A percentile compares a stretch with the other conserved stretches of the same genome.
These are phyloP conservation scores for Caretta caretta DNA, from an alignment of 2,113 vertebrate species.

Conservation along the genomic window DNA sequence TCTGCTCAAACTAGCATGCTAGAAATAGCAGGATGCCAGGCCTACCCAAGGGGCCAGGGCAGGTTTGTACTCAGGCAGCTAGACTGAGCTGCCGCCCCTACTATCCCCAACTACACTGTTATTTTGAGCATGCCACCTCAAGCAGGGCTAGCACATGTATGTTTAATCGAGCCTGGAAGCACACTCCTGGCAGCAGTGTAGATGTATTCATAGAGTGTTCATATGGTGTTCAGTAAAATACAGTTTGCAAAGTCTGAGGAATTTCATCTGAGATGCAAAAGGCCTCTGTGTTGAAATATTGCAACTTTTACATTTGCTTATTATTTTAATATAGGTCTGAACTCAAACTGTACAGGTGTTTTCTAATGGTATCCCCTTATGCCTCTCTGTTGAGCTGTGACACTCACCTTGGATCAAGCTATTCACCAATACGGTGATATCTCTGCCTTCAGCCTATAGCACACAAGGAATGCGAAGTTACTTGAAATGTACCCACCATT, in stretches of 20 bases:
- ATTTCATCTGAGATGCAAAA: neutral
- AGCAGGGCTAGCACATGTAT: neutral
- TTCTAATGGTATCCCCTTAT: fast-evolving
- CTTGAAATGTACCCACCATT: neutral
- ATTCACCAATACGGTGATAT: neutral
- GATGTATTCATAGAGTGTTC: neutral
- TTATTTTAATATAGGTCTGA: neutral
- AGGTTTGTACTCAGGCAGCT: neutral
- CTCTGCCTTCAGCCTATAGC: neutral
- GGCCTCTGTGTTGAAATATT: neutral
- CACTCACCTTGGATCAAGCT: neutral
- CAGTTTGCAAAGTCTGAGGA: neutral
- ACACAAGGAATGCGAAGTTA: neutral
- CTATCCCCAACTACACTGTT: too few relatives aligned
- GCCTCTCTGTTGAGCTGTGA: neutral
- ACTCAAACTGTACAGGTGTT: neutral
- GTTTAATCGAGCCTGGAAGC: neutral
- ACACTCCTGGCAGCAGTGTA: neutral
- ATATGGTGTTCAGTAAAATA: neutral
- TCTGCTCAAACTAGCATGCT: neutral
- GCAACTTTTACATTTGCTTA: fast-evolving
- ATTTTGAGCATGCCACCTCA: too few relatives aligned
- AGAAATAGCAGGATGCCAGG: neutral
- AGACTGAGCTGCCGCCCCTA: too few relatives aligned
- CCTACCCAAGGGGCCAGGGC: neutral